Evolutionary conservation across 2,113 vertebrate genomes (phyloP), one percentile per base, ranked within the genome.

Genomic region (Sphaerodactylus townsendi): DNA sequence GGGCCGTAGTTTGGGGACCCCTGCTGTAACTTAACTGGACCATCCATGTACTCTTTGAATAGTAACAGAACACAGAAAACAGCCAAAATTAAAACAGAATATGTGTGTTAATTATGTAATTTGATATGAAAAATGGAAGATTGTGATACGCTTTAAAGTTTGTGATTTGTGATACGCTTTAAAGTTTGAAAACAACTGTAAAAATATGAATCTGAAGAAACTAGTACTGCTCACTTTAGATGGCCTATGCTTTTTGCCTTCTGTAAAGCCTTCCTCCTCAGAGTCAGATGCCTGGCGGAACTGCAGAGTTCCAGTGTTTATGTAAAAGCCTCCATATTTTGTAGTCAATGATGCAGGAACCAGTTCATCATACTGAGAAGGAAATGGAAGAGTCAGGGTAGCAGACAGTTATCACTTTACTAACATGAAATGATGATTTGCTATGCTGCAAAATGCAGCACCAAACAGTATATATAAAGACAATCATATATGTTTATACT

Each of bases 321-420:
- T 99, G 92, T 99, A 99, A 96, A 99, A 99, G 19, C 99, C 99
- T 91, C 99, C 99, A 0, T 98, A 98, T 93, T 99, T 99, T 41
- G 98, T 99, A 93, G 97, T 99, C 90, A 99, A 95, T 46, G 98
- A 99, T 41, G 98, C 98, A 39, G 98, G 99, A 69, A 99, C 99
- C 90, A 99, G 97, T 95, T 99, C 98, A 69, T 99, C 98, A 72
- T 99, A 97, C 96, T 97, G 86, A 25, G 65, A 84, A 92, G 23
- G 85, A 92, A 87, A 90, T 90, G 50, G 41, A 83, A 84, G 13
- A 87, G 5, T 53, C 1, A 83, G 28, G 39, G 66, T 48, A 79
- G 41, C 14, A 48, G 30, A 77, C 30, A 10, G 33, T 14, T 85
- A 66, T 33, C 11, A 70, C 53, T 85, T 86, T 59, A 74, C 79